Conservation (phyloP, 2,113 vertebrate genomes). For the Clarias macrocephalus region DNA sequence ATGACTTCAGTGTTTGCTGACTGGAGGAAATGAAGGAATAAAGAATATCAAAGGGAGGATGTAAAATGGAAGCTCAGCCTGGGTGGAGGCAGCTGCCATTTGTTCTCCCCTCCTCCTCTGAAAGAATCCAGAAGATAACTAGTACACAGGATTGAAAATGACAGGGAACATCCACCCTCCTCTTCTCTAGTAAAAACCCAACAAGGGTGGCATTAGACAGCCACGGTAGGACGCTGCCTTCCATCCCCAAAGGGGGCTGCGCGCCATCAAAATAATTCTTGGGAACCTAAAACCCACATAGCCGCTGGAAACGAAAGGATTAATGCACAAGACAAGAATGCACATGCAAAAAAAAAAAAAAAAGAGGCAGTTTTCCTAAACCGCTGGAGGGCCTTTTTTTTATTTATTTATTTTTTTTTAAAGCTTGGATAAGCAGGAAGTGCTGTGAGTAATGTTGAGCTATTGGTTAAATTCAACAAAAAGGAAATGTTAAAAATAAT, state of each 20-base stretch:
- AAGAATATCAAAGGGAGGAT: slow-evolving; percentile 41
- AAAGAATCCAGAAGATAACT: slow-evolving; percentile 38
- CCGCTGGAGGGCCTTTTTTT: background rate
- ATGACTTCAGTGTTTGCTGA: slow-evolving; percentile 36
- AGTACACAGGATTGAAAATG: slow-evolving; percentile 43
- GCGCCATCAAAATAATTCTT: slow-evolving; percentile 8
- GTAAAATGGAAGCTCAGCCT: slow-evolving; percentile 17
- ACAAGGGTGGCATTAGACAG: background rate
- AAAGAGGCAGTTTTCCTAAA: slow-evolving; percentile 5
- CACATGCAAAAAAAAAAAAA: background rate
- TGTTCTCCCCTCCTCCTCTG: slow-evolving; percentile 16
- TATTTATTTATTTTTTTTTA: slow-evolving; percentile 5
- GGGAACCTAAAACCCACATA: slow-evolving; percentile 44
- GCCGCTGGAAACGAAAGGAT: slow-evolving; percentile 33
- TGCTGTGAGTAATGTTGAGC: background rate
- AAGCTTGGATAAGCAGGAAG: background rate
- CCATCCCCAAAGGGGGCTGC: slow-evolving; percentile 23
- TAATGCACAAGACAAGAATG: background rate
- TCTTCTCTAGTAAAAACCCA: slow-evolving; percentile 9
- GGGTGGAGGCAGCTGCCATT: slow-evolving; percentile 13
- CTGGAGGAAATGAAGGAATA: slow-evolving; percentile 19
- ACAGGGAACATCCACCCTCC: slow-evolving; percentile 44
- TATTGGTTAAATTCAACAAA: slow-evolving; percentile 1
- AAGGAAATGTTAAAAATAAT: background rate
- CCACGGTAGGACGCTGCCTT: slow-evolving; percentile 11